Conservation (phyloP, 53 echinoderm and acorn worm species). For the Echinarachnius parma region DNA sequence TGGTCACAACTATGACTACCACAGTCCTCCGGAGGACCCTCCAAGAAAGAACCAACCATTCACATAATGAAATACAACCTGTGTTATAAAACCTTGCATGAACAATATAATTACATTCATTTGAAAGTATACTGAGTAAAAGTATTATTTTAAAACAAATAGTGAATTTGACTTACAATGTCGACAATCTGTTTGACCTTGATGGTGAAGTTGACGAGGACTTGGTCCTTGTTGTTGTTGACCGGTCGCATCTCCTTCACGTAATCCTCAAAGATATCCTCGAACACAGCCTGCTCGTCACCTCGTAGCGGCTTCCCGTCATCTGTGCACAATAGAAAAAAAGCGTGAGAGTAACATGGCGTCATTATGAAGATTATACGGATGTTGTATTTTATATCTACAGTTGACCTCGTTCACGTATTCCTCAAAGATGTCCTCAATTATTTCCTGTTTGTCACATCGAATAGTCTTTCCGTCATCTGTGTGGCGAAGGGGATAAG, state of each 20-base stretch:
- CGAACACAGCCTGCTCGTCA: conserved; percentile 24
- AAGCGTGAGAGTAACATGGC: too few species aligned
- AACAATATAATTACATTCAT: too few species aligned
- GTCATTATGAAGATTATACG: too few species aligned
- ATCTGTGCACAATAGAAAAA: conserved; percentile 1
- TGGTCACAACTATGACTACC: too few species aligned
- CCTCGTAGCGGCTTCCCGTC: conserved; percentile 11
- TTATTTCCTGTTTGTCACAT: conserved; percentile 8
- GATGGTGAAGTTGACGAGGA: conserved; percentile 68
- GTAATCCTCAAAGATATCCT: conserved; percentile 43
- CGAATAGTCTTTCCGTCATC: conserved; percentile 8
- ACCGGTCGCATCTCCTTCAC: conserved; percentile 59
- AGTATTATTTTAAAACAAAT: too few species aligned
- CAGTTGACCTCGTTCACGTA: conserved; percentile 59
- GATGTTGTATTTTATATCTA: too few species aligned
- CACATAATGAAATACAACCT: too few species aligned
- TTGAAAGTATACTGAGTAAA: too few species aligned
- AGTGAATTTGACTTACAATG: conserved; percentile 66
- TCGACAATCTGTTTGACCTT: conserved; percentile 78
- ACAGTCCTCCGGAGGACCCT: too few species aligned
- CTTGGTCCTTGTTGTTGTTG: conserved; percentile 50
- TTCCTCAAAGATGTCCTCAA: conserved; percentile 31
- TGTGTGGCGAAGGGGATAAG: neutral
- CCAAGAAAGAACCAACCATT: too few species aligned
- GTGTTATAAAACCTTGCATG: too few species aligned